phyloP scores from a whole-genome alignment of 2,888 invertebrate genomes.

The Leptopilina myrica region DNA sequence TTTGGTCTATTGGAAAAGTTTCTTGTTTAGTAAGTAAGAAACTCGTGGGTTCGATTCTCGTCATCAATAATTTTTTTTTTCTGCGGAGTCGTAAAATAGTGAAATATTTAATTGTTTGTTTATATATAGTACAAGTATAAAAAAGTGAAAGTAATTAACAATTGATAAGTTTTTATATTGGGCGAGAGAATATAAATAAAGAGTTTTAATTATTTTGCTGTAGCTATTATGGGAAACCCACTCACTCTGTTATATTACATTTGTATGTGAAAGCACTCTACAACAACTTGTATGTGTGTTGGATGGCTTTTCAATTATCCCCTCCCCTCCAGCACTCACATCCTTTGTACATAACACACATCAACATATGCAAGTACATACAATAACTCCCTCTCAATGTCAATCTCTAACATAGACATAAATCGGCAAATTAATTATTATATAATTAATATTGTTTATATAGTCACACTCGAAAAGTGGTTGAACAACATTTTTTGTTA shows the following conservation, averaged over 20 bases:
- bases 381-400: too few species aligned
- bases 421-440: too few species aligned
- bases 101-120: not conserved
- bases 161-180: constrained; percentile 62
- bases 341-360: too few species aligned
- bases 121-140: not conserved
- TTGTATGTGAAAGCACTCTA: constrained; percentile 2
- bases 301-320: constrained; percentile 62
- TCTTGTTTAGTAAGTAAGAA: not conserved
- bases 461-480: too few species aligned
- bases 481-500: too few species aligned
- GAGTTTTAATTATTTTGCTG: not conserved
- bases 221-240: not conserved
- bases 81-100: not conserved
- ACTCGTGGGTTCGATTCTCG: not conserved
- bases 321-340: constrained; percentile 51
- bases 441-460: too few species aligned
- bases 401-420: too few species aligned
- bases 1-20: not conserved
- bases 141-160: constrained; percentile 56
- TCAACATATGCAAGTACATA: too few species aligned
- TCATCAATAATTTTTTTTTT: not conserved
- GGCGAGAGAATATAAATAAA: constrained; percentile 57
- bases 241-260: constrained; percentile 1
- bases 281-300: constrained; percentile 22